Conservation (phyloP, 2,888 invertebrate genomes). For the Ischnus inquisitorius region DNA sequence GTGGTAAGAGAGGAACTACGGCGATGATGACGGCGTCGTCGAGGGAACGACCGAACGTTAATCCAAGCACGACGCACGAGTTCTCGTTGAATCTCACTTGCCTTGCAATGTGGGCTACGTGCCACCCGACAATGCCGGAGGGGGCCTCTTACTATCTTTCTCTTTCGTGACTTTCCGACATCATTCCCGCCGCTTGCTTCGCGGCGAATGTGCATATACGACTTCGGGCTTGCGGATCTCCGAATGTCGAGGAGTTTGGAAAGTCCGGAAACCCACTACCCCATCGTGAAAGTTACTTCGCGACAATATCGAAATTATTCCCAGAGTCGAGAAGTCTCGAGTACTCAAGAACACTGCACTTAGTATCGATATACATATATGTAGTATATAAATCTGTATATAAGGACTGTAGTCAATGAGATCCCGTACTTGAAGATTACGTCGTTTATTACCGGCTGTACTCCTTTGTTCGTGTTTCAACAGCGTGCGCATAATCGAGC, state of each 20-base stretch:
- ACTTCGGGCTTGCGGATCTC: slow-evolving; percentile 30
- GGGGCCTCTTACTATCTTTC: slow-evolving; percentile 20
- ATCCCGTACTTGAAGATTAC: not conserved
- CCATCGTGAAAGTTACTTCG: not conserved
- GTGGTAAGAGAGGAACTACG: slow-evolving; percentile 40
- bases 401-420: not conserved
- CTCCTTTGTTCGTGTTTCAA: not conserved
- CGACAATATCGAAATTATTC: slow-evolving; percentile 42
- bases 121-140: slow-evolving; percentile 61
- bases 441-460: slow-evolving; percentile 38
- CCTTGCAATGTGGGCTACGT: slow-evolving; percentile 57
- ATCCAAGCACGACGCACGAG: slow-evolving; percentile 62
- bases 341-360: slow-evolving; percentile 20
- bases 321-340: slow-evolving; percentile 17
- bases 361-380: not conserved
- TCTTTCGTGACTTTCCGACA: not conserved
- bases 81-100: slow-evolving; percentile 64
- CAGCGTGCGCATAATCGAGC: not conserved
- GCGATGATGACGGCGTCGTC: slow-evolving; percentile 38
- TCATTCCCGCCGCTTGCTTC: slow-evolving; percentile 26
- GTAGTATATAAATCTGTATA: not conserved
- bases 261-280: slow-evolving; percentile 25
- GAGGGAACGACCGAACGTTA: slow-evolving; percentile 64
- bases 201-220: slow-evolving; percentile 44
- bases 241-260: slow-evolving; percentile 56